phyloP scores from a whole-genome alignment of 2,888 invertebrate species.

The Hedya salicella region DNA sequence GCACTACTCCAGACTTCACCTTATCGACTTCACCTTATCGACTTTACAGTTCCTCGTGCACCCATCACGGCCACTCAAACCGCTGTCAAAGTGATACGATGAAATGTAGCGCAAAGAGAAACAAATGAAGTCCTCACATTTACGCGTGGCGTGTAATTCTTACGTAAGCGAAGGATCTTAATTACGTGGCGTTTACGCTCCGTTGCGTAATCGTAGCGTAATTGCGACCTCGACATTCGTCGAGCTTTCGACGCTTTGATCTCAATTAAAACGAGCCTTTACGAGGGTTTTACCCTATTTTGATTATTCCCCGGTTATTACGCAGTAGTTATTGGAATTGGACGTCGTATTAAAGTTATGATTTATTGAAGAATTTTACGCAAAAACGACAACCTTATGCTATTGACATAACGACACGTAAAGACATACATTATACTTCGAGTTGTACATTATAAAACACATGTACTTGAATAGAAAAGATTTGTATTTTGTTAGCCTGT shows the following conservation, averaged over 20 bases:
- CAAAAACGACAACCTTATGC: neutral
- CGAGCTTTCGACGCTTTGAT: slow-evolving; percentile 46
- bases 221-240: slow-evolving; percentile 50
- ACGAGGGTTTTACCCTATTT: slow-evolving; percentile 39
- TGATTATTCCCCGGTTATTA: slow-evolving; percentile 36
- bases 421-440: too few relatives aligned
- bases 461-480: too few relatives aligned
- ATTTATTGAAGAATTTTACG: neutral
- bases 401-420: neutral
- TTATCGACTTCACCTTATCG: too few relatives aligned
- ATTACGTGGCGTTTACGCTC: slow-evolving; percentile 59
- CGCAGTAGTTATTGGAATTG: slow-evolving; percentile 12
- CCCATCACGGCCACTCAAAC: neutral
- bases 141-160: slow-evolving; percentile 42
- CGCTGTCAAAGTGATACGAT: neutral
- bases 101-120: slow-evolving; percentile 24
- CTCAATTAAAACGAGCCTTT: slow-evolving; percentile 45
- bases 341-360: slow-evolving; percentile 11
- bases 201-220: slow-evolving; percentile 55
- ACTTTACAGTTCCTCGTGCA: too few relatives aligned
- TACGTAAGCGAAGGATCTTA: slow-evolving; percentile 53
- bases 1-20: too few relatives aligned
- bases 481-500: too few relatives aligned
- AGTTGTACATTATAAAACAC: too few relatives aligned
- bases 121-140: slow-evolving; percentile 28